Base-by-base conservation (phyloP, 92 coral and sea anemone species). In the Chrysogorgia sp. region DNA sequence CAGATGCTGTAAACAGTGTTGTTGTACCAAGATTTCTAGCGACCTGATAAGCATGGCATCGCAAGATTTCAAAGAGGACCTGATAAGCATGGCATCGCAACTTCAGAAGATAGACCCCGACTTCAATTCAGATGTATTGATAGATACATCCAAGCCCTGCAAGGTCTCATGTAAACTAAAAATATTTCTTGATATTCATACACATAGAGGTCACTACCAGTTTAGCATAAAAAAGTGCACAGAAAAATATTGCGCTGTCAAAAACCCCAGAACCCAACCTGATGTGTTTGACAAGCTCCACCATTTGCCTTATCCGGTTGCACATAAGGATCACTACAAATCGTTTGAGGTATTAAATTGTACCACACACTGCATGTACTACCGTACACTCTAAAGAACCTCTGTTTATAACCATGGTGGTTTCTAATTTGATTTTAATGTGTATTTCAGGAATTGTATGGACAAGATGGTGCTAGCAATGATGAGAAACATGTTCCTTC, bases 381-480 rank as follows among this genome's bases (percentile, higher is more conserved):
- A n/a, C 29, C n/a, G 19, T 3, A 61, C 17, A 28, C 24, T 9
- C 35, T 7, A 24, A 7, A 20, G 34, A 7, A 31, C 3, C 6
- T 37, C 6, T 37, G 12, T 12, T 37, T 37, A 5, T 37, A 4
- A 61, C 1, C 35, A 3, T 58, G 22, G 5, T 19, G 19, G 31
- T 34, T 3, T 23, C 1, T 58, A 58, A 10, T 24, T 30, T 55
- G 24, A 0, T 75, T 23, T 59, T 77, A 28, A 59, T 40, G 57
- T 55, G 52, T 61, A 67, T 41, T 77, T 63, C 67, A 77, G 82
- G 82, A 77, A 61, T 21, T 77, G 62, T 77, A 77, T 58, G 67
- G 74, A 69, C 40, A 79, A 35, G 71, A 14, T 31, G 40, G 43
- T 19, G 40, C 37, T 21, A 34, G 55, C n/a, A n/a, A n/a, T 24